These are phyloP conservation scores for Ichneumoninae sp. DNA, from an alignment of 2,888 invertebrate species.

Conservation along the genomic window DNA sequence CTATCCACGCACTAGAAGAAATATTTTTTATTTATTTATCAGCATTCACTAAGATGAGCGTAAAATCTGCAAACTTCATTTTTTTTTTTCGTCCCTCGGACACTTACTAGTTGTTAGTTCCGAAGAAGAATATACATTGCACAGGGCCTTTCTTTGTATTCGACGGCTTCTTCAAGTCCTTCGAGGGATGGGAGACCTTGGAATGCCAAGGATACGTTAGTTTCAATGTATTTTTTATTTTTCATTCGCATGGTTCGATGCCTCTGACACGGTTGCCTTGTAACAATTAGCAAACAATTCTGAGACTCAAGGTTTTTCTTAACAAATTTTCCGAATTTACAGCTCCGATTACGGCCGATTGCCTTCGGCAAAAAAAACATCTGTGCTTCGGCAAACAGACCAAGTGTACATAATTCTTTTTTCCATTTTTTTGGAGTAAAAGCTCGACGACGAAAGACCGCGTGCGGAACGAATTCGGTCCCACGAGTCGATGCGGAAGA, in stretches of 20 bases:
- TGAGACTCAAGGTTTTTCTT: not conserved
- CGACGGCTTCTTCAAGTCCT: constrained; percentile 90
- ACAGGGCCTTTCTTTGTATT: constrained; percentile 89
- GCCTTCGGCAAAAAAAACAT: not conserved
- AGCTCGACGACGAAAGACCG: not conserved
- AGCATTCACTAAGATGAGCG: not conserved
- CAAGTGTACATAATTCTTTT: not conserved
- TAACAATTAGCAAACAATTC: not conserved
- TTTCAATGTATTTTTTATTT: constrained; percentile 5
- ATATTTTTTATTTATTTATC: constrained; percentile 27
- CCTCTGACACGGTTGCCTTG: not conserved
- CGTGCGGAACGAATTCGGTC: not conserved
- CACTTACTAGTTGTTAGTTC: constrained; percentile 97
- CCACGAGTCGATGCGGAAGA: not conserved
- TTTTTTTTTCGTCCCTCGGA: constrained; percentile 29
- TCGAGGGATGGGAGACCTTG: constrained; percentile 93
- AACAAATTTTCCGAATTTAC: not conserved
- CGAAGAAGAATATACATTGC: constrained; percentile 97
- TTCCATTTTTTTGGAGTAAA: not conserved
- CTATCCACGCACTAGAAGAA: constrained; percentile 93
- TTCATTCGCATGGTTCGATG: not conserved
- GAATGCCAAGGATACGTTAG: constrained; percentile 74
- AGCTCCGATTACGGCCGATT: not conserved
- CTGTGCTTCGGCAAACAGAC: not conserved
- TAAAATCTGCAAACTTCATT: not conserved